These are phyloP conservation scores for Caretta caretta DNA, from an alignment of 2,113 vertebrate genomes.

Conservation along the genomic window DNA sequence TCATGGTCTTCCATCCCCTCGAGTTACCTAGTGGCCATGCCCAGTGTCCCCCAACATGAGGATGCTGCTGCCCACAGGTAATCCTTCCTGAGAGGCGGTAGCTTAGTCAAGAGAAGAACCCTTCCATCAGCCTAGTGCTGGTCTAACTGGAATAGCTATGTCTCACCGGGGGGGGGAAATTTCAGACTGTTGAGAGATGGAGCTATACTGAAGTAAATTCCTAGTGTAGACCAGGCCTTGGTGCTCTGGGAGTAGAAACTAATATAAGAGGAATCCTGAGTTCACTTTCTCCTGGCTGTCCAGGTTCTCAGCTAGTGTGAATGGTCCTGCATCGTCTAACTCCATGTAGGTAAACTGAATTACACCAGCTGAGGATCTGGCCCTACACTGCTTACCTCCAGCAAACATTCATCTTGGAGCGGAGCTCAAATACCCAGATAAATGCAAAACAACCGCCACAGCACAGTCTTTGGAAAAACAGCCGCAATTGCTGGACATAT, in stretches of 20 bases:
- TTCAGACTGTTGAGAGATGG: no score
- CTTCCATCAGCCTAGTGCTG: background rate
- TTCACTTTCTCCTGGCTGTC: background rate
- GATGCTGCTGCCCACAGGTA: background rate
- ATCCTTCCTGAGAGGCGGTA: no score
- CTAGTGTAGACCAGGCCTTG: background rate
- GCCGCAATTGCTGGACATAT: constrained; percentile 39
- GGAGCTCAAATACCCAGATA: background rate
- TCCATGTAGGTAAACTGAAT: background rate
- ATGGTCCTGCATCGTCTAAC: background rate
- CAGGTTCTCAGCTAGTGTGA: rapidly evolving
- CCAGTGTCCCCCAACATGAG: no score
- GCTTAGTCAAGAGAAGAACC: background rate
- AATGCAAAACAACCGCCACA: constrained; percentile 16
- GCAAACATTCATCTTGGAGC: background rate
- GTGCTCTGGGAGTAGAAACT: background rate
- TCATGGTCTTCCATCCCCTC: no score
- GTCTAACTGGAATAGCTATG: background rate
- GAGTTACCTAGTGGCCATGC: no score
- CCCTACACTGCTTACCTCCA: background rate
- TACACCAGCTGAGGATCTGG: background rate
- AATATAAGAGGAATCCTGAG: background rate
- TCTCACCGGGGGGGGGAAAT: background rate
- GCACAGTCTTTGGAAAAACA: background rate
- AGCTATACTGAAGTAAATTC: background rate